phyloP scores from a whole-genome alignment of 1,140 invertebrate genomes.

The Solenopsis fugax region DNA sequence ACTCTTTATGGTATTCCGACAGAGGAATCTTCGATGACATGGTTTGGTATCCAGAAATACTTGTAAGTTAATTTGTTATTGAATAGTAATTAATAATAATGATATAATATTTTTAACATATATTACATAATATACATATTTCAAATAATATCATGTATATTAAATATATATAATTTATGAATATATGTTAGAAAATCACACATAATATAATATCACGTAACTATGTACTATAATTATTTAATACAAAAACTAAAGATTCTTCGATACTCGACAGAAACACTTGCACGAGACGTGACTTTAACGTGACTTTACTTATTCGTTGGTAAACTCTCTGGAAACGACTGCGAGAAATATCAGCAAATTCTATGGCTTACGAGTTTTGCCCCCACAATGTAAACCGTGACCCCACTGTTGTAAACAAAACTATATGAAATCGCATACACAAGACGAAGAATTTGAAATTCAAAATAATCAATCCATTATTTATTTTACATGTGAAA shows the following conservation, averaged over 20 bases:
- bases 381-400: background rate
- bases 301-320: background rate
- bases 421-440: background rate
- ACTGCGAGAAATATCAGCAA: background rate
- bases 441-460: background rate
- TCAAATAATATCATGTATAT: background rate
- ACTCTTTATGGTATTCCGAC: background rate
- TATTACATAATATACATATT: background rate
- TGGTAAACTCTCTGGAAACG: background rate
- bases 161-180: background rate
- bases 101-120: background rate
- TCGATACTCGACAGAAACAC: background rate
- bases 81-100: constrained; percentile 16
- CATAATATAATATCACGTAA: background rate
- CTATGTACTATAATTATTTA: background rate
- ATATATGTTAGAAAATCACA: background rate
- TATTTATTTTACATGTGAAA: background rate
- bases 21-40: background rate
- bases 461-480: background rate
- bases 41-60: background rate
- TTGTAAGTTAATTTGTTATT: background rate
- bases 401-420: background rate
- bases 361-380: background rate
- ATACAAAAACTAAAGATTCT: background rate
- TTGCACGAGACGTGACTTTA: background rate